These are phyloP conservation scores for Halcyon chelicuti DNA, from an alignment of 2,797 vertebrate genomes.

Conservation along the genomic window DNA sequence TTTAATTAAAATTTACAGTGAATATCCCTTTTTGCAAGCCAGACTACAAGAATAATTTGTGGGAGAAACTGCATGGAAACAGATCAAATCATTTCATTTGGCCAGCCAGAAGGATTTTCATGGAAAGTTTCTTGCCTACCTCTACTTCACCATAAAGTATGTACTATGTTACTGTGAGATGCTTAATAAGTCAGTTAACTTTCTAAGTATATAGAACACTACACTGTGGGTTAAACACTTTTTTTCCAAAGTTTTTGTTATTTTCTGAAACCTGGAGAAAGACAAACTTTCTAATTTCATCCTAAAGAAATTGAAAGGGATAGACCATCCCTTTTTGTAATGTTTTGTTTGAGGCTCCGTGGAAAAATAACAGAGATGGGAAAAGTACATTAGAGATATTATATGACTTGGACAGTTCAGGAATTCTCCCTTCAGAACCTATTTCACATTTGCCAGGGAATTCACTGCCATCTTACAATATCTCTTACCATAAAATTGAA, in stretches of 20 bases:
- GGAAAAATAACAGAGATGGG: background rate
- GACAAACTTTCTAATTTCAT: background rate
- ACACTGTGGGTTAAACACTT: background rate
- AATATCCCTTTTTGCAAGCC: background rate
- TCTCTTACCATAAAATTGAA: background rate
- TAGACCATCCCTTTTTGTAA: background rate
- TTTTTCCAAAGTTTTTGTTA: background rate
- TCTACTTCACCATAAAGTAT: background rate
- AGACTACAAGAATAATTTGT: background rate
- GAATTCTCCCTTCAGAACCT: background rate
- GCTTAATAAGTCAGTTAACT: background rate
- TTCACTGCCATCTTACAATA: background rate
- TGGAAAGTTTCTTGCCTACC: background rate
- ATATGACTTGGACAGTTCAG: background rate
- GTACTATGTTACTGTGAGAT: background rate
- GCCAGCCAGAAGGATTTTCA: background rate
- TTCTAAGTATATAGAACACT: background rate
- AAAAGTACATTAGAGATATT: background rate
- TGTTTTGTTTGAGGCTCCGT: background rate
- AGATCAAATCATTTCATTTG: background rate
- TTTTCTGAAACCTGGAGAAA: background rate
- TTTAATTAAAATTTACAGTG: conserved; percentile 12
- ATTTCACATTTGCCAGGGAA: background rate
- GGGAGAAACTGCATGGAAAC: background rate
- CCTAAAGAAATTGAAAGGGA: background rate